Percentiles rank a stretch among this genome's conserved stretches.
These are phyloP conservation scores for Chascanopsetta lugubris DNA, from an alignment of 2,113 vertebrate species.

Conservation along the genomic window DNA sequence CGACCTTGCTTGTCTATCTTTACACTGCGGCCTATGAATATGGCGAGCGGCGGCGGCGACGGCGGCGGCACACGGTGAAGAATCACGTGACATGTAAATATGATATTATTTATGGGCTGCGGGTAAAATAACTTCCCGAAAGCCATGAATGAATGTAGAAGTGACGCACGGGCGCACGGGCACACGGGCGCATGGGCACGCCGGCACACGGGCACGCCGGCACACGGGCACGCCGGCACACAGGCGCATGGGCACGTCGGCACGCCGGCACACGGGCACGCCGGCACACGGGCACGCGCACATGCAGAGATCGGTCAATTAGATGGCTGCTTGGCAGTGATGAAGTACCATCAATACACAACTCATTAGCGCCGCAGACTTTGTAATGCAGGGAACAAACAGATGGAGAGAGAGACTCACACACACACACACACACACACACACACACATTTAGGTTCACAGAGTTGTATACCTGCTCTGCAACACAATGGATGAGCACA, in stretches of 20 bases:
- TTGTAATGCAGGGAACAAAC: conserved; percentile 1
- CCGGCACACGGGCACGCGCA: conserved; percentile 5
- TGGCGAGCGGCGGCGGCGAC: background rate
- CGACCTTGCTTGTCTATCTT: background rate
- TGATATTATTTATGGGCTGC: background rate
- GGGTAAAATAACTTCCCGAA: background rate
- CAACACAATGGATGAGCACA: conserved; percentile 1
- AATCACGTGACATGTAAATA: background rate
- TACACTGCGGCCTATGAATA: background rate
- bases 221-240: conserved; percentile 1
- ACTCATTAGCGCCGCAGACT: conserved; percentile 42
- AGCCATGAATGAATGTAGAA: background rate
- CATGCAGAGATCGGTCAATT: conserved; percentile 36
- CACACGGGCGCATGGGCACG: conserved; percentile 4
- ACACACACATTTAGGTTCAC: background rate
- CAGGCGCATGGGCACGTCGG: conserved; percentile 4
- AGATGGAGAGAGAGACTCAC: conserved; percentile 7
- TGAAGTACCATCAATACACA: conserved; percentile 32
- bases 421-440: background rate
- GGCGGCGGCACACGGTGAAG: background rate
- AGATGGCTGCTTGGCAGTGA: conserved; percentile 33
- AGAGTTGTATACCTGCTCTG: background rate
- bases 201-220: background rate
- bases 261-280: conserved; percentile 1
- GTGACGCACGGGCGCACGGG: too few species aligned